phyloP scores from a whole-genome alignment of 1,140 invertebrate species.

The Brachionus manjavacas region DNA sequence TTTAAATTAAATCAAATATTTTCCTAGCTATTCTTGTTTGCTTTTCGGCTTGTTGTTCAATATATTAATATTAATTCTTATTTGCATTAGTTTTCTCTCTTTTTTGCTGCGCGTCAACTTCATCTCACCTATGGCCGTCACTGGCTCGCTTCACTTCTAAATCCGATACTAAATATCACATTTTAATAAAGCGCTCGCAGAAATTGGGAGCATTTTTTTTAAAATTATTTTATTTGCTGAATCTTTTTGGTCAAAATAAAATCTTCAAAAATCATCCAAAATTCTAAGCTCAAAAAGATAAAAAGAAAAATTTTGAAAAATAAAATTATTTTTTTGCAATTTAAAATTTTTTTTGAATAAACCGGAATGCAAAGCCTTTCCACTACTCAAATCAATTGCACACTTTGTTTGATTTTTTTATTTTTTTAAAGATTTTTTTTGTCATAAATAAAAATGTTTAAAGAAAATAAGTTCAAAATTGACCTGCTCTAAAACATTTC shows the following conservation, averaged over 20 bases:
- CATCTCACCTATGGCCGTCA: background rate
- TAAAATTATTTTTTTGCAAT: background rate
- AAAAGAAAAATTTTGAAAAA: too few relatives aligned
- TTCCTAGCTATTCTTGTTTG: slow-evolving; percentile 29
- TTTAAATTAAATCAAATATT: slow-evolving; percentile 39
- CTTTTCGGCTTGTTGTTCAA: slow-evolving; percentile 36
- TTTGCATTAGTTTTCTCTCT: background rate
- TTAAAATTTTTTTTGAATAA: background rate
- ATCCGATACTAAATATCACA: background rate
- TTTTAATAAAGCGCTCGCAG: background rate
- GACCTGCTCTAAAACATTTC: too few relatives aligned
- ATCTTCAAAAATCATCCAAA: too few relatives aligned
- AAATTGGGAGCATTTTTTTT: background rate
- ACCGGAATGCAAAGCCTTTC: background rate
- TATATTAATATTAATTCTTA: background rate
- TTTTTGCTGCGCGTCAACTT: background rate
- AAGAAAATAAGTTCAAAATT: too few relatives aligned
- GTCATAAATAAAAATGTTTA: too few relatives aligned
- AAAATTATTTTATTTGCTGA: too few relatives aligned
- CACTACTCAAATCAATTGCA: background rate
- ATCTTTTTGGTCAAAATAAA: too few relatives aligned
- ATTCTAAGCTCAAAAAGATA: too few relatives aligned
- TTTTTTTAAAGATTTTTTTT: too few relatives aligned
- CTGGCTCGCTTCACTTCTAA: background rate
- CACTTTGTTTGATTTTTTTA: slow-evolving; percentile 14